Conservation (phyloP, 2,113 vertebrate genomes). For the Chaetops frenatus region DNA sequence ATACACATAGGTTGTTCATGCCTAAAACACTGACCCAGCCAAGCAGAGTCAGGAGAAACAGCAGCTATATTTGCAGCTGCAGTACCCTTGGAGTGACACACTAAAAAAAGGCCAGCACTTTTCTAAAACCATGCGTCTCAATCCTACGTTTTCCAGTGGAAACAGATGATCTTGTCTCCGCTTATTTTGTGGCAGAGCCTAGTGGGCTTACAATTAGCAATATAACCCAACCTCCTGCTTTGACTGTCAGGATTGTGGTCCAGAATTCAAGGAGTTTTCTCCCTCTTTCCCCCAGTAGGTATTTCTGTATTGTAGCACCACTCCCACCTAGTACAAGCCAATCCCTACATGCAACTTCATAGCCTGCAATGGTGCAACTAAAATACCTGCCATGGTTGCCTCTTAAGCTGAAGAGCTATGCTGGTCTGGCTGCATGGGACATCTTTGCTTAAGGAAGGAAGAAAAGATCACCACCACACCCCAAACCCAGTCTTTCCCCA, state of each 20-base stretch:
- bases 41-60: not conserved
- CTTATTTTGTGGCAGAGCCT: not conserved
- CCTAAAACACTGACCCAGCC: not conserved
- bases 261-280: not conserved
- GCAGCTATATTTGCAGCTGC: not conserved
- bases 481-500: constrained; percentile 7
- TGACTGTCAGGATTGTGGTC: not conserved
- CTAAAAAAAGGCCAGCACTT: not conserved
- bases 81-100: not conserved
- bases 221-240: not conserved
- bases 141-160: not conserved
- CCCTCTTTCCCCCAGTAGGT: not conserved
- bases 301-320: not conserved
- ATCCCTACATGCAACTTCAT: not conserved
- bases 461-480: not conserved
- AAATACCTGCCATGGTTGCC: not conserved
- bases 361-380: not conserved
- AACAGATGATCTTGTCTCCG: not conserved
- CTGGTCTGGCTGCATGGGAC: not conserved
- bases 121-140: not conserved
- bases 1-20: not conserved
- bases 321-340: not conserved
- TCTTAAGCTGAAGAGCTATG: not conserved
- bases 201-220: not conserved
- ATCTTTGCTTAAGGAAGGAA: not conserved